Evolutionary conservation across 2,888 invertebrate species (phyloP), one percentile per base, ranked within the genome.

Genomic region (Drosophila borealis): DNA sequence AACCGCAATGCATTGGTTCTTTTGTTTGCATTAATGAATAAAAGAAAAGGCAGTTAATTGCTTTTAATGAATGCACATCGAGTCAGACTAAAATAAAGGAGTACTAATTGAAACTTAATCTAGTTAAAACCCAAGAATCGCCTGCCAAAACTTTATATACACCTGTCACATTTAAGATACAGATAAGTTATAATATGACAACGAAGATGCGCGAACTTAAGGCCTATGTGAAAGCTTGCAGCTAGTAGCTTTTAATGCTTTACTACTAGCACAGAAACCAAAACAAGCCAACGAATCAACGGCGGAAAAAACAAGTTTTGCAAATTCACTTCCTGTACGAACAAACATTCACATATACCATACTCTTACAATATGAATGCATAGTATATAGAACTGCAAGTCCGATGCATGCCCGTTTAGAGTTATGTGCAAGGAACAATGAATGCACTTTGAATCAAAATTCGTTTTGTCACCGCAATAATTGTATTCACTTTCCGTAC

Each of bases 281-380:
- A 29, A 45, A 36, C 11, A 71, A 39, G 14, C 17, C 50, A 53
- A 14, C 57, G 42, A 70, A 44, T 63, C 54, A 64, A 25, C 37
- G 62, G 34, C 44, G 51, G 29, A 57, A 41, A 53, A 74, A 76
- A 76, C 64, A 73, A 73, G 75, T 78, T 74, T 76, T 55, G 65
- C 78, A 55, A 70, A 78, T 70, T 65, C 49, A 46, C 61, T 76
- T 76, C 75, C 78, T 78, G 74, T 78, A 55, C 46, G 61, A 56
- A 42, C 8, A 48, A 49, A 42, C 39, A 55, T n/a, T n/a, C n/a
- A n/a, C n/a, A 5, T 39, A 36, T 14, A 45, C 49, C 50, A 54
- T 21, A 25, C 21, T 19, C n/a, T 25, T 53, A 25, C 8, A 54
- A 54, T 53, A 39, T 46, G 29, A 33, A 11, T 45, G n/a, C 5